A percentile compares a stretch with the other conserved stretches of the same genome.
Conservation (phyloP, 2,888 invertebrate genomes). For the Cephus runcator region DNA sequence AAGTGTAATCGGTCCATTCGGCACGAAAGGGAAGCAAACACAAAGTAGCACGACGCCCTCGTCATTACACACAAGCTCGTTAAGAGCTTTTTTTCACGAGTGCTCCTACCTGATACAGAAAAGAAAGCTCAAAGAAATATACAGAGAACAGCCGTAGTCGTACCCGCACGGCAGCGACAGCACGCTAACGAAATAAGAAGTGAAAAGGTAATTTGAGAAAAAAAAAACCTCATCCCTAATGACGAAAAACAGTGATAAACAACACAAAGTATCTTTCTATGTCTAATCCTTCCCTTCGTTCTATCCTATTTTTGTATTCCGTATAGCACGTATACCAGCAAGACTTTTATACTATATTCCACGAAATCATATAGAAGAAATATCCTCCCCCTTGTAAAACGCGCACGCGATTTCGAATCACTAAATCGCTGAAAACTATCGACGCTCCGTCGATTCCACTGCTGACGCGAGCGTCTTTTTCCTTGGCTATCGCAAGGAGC, state of each 20-base stretch:
- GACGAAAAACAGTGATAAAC: not conserved
- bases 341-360: not conserved
- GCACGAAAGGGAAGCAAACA: not conserved
- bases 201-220: not conserved
- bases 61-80: not conserved
- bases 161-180: not conserved
- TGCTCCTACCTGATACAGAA: not conserved
- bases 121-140: not conserved
- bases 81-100: not conserved
- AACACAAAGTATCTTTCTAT: not conserved
- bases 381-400: not conserved
- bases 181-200: not conserved
- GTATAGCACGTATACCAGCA: not conserved
- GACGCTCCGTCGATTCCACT: not conserved
- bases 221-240: not conserved
- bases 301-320: not conserved
- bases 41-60: not conserved
- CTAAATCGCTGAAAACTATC: not conserved
- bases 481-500: not conserved
- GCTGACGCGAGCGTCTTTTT: not conserved
- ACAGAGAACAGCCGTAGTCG: not conserved
- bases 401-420: not conserved
- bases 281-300: not conserved
- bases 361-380: not conserved
- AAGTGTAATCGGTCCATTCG: not conserved